Evolutionary conservation across 2,113 vertebrate genomes (phyloP).

Genomic region (Pantherophis guttatus): DNA sequence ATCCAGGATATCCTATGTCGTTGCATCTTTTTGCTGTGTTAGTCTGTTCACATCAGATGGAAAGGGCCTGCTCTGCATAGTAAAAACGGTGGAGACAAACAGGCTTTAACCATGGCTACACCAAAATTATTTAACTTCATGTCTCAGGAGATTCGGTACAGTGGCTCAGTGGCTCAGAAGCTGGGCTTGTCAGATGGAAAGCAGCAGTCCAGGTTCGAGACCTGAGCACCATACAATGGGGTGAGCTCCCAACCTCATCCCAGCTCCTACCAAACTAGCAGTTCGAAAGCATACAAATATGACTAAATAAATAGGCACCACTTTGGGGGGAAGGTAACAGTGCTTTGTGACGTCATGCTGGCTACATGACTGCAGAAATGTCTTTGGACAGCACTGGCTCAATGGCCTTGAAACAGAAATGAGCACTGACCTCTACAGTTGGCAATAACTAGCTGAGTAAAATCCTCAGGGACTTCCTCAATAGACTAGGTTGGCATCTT

Average conservation of each 20-base stretch:
- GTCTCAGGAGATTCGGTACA: not conserved
- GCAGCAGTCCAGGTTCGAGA: no score
- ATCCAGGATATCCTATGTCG: not conserved
- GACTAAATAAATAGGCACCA: no score
- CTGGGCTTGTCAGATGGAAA: not conserved
- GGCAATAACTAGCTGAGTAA: not conserved
- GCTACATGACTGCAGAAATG: not conserved
- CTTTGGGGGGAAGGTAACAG: not conserved
- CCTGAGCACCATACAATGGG: no score
- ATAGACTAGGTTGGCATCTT: not conserved
- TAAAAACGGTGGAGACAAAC: not conserved
- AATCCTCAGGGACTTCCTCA: not conserved
- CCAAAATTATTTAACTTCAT: not conserved
- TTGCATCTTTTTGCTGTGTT: not conserved
- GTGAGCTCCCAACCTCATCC: no score
- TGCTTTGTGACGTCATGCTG: not conserved
- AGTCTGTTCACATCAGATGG: not conserved
- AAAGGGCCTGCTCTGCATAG: not conserved
- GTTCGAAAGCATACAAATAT: no score
- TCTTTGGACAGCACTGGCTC: not conserved
- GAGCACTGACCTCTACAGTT: not conserved
- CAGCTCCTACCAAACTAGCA: no score
- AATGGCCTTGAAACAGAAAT: not conserved
- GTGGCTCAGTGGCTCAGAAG: not conserved
- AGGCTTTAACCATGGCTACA: not conserved